Evolutionary conservation across 2,888 invertebrate genomes (phyloP).

Genomic region (Chaitophorus viminalis): DNA sequence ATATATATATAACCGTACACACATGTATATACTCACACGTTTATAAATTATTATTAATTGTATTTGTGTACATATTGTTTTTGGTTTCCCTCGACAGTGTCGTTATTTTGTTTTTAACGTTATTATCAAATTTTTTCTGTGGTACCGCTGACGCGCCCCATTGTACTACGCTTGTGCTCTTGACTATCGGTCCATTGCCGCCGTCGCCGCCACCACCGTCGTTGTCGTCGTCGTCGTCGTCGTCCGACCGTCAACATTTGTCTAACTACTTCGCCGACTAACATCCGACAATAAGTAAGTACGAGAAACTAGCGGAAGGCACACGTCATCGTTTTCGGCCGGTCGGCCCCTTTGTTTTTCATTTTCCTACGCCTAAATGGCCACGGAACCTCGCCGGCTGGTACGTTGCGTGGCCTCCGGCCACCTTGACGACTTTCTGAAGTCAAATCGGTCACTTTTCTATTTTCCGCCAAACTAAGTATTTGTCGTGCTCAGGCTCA

Average conservation of each 20-base stretch:
- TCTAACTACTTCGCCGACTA: conserved; percentile 2
- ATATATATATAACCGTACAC: not conserved
- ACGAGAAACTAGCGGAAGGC: not conserved
- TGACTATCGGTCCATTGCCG: not conserved
- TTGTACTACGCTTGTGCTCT: not conserved
- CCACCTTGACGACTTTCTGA: not conserved
- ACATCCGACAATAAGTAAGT: conserved; percentile 40
- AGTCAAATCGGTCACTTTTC: not conserved
- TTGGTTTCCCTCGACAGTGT: not conserved
- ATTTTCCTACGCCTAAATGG: not conserved
- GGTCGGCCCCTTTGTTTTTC: too few relatives aligned
- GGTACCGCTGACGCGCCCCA: conserved; percentile 43
- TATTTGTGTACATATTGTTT: not conserved
- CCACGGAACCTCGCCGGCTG: not conserved
- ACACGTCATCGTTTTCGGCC: not conserved
- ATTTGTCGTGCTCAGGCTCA: not conserved
- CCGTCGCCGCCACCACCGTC: not conserved
- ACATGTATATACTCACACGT: not conserved
- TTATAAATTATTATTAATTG: not conserved
- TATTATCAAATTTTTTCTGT: conserved; percentile 5
- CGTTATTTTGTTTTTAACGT: conserved; percentile 1
- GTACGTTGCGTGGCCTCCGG: not conserved
- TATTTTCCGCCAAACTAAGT: not conserved
- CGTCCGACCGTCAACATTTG: not conserved
- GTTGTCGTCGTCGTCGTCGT: not conserved